These are phyloP conservation scores for Opisthocomus hoazin DNA, from an alignment of 2,113 vertebrate genomes.

Conservation along the genomic window DNA sequence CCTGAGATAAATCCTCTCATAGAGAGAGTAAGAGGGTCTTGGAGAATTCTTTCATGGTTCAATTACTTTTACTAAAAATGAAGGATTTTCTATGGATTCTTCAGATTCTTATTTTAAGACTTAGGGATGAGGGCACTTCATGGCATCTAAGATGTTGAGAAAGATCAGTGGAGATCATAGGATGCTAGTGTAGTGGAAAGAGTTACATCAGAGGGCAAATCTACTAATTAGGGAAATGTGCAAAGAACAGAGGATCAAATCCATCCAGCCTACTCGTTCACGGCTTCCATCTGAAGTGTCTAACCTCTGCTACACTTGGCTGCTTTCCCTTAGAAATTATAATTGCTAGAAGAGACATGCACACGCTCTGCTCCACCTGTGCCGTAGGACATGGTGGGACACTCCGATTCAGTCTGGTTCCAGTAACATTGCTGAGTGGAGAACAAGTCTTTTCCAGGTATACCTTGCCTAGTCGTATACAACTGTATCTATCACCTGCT, in stretches of 20 bases:
- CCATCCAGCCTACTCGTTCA: neutral
- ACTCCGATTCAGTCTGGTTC: neutral
- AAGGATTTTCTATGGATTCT: neutral
- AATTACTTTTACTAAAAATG: neutral
- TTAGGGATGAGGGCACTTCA: neutral
- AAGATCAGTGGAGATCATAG: neutral
- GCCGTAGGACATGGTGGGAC: neutral
- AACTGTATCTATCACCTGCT: neutral
- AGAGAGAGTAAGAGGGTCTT: neutral
- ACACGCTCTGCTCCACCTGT: neutral
- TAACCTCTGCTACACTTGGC: neutral
- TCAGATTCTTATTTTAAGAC: neutral
- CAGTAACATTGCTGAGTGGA: neutral
- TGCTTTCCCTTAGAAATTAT: neutral
- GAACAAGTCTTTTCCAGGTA: neutral
- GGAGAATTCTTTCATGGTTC: neutral
- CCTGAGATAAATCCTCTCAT: neutral
- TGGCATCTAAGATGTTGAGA: neutral
- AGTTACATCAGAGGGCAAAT: neutral
- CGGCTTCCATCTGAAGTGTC: neutral
- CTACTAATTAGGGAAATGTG: neutral
- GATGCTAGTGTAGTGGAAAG: neutral
- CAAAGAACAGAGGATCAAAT: neutral
- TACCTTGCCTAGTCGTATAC: neutral
- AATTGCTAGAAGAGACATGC: neutral